Conservation (phyloP, 2,797 vertebrate genomes). For the Danio albolineatus region DNA sequence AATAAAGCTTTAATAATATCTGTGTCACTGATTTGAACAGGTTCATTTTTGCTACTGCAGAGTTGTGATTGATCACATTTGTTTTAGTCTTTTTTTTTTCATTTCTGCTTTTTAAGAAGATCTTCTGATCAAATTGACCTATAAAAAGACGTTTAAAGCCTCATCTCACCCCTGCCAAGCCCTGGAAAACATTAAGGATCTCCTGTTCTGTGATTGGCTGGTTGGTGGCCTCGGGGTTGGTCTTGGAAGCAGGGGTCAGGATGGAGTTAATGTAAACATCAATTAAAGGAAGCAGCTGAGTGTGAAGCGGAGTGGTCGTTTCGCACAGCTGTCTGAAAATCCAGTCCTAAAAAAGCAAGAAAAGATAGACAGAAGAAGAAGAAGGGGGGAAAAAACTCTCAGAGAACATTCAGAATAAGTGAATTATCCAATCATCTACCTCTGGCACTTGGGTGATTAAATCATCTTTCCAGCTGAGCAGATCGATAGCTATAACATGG, state of each 20-base stretch:
- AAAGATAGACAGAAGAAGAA: background rate
- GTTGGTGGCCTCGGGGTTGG: slow-evolving; percentile 97
- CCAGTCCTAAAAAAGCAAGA: slow-evolving; percentile 87
- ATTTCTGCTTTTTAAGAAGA: background rate
- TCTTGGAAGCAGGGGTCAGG: slow-evolving; percentile 96
- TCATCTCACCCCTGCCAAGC: slow-evolving; percentile 84
- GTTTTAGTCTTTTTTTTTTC: too few species aligned
- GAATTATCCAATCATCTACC: slow-evolving; percentile 46
- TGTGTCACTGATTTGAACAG: background rate
- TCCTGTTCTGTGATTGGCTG: slow-evolving; percentile 98
- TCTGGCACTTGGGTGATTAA: slow-evolving; percentile 44
- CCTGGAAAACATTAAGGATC: slow-evolving; percentile 93
- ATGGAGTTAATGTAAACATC: slow-evolving; percentile 98
- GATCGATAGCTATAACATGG: slow-evolving; percentile 52
- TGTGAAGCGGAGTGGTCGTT: slow-evolving; percentile 93
- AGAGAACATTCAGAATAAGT: slow-evolving; percentile 20
- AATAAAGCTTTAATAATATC: slow-evolving; percentile 34
- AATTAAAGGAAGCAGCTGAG: slow-evolving; percentile 93
- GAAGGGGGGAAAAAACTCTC: slow-evolving; percentile 26
- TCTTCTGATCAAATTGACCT: background rate
- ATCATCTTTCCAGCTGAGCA: slow-evolving; percentile 48
- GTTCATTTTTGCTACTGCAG: slow-evolving; percentile 3
- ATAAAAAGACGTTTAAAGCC: background rate
- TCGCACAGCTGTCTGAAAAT: slow-evolving; percentile 97
- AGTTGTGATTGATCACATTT: slow-evolving; percentile 20